A percentile compares a stretch with the other conserved stretches of the same genome.
Evolutionary conservation across 2,113 vertebrate species (phyloP).

Genomic region (Platysteira castanea): DNA sequence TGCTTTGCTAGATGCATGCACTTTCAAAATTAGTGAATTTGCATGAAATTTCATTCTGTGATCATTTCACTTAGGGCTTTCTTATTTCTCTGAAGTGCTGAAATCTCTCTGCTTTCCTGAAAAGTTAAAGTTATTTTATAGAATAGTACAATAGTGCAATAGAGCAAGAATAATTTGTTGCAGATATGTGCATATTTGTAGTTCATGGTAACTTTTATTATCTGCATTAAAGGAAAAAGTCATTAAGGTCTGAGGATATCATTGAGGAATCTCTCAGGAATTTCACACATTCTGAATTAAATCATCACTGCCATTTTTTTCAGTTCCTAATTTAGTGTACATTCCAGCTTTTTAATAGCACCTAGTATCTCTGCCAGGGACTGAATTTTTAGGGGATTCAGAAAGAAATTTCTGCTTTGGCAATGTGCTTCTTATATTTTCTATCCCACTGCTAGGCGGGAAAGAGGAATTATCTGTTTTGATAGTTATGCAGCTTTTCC

Average conservation of each 20-base stretch:
- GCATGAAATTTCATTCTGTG: background rate
- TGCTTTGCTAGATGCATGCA: background rate
- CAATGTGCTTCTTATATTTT: background rate
- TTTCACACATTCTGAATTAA: background rate
- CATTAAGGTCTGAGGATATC: background rate
- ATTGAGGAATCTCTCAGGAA: background rate
- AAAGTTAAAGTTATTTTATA: background rate
- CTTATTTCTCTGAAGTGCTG: background rate
- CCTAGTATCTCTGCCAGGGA: background rate
- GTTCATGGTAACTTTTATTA: background rate
- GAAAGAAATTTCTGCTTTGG: background rate
- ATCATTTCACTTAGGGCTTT: background rate
- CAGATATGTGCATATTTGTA: background rate
- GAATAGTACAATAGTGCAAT: background rate
- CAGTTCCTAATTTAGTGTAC: background rate
- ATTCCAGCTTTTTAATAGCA: background rate
- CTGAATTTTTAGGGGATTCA: background rate
- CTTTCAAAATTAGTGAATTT: background rate
- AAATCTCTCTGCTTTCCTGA: background rate
- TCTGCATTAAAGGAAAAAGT: background rate
- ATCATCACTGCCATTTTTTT: background rate
- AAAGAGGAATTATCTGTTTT: background rate
- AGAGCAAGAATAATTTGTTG: background rate
- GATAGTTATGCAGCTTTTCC: background rate
- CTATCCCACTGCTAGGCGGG: background rate